Percentiles rank a stretch among this genome's conserved stretches.
Evolutionary conservation across 2,888 invertebrate genomes (phyloP).

Genomic region (Charanyca ferruginea): DNA sequence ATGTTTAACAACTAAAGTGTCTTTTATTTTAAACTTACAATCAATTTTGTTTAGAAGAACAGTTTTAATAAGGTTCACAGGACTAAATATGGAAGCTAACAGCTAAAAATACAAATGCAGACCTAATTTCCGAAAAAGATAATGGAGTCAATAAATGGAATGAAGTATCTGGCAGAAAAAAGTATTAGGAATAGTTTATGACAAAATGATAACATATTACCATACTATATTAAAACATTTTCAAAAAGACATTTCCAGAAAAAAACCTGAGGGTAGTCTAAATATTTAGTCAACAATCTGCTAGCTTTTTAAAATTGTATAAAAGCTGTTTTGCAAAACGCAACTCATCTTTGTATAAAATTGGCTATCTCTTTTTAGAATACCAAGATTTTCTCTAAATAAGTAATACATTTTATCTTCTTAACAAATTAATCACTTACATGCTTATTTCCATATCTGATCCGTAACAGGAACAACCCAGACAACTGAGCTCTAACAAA

Average conservation of each 20-base stretch:
- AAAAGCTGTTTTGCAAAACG: constrained; percentile 19
- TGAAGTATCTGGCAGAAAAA: constrained; percentile 46
- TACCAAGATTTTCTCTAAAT: constrained; percentile 26
- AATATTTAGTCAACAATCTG: constrained; percentile 19
- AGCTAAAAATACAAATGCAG: constrained; percentile 61
- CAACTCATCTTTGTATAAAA: constrained; percentile 34
- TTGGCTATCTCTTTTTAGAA: constrained; percentile 23
- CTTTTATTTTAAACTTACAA: constrained; percentile 59
- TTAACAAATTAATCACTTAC: constrained; percentile 52
- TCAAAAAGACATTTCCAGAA: constrained; percentile 17
- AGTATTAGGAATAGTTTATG: constrained; percentile 11
- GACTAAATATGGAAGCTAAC: constrained; percentile 30
- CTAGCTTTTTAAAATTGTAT: constrained; percentile 19
- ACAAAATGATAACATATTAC: constrained; percentile 2
- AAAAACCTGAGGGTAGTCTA: constrained; percentile 15
- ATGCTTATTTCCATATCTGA: constrained; percentile 27
- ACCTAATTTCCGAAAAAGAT: constrained; percentile 50
- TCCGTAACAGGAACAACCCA: constrained; percentile 4
- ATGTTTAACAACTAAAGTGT: constrained; percentile 59
- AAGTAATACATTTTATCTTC: constrained; percentile 52
- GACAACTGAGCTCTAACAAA: constrained; percentile 32
- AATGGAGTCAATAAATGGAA: constrained; percentile 46
- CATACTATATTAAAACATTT: constrained; percentile 1
- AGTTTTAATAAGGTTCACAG: constrained; percentile 36
- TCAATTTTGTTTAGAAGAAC: constrained; percentile 44